Base-by-base conservation (phyloP, 1,140 invertebrate species). In the Galleria mellonella region DNA sequence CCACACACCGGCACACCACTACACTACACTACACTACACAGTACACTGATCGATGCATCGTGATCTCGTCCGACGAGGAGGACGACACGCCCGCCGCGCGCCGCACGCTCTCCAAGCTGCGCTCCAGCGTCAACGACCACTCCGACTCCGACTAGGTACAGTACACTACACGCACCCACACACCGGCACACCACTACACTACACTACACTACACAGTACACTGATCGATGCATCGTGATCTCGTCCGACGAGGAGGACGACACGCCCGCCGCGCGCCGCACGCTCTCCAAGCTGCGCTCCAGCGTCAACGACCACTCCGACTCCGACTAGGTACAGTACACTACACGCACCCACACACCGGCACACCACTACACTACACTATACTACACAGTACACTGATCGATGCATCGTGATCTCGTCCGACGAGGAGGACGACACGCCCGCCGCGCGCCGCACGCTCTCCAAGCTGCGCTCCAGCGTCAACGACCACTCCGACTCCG, bases 51-150 rank as follows among this genome's bases (percentile, higher is more conserved):
- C 17, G 6, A 57, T 78, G 81, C 48, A 87, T 86, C 62, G 83
- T 86, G 9, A 87, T 87, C 55, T 86, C 83, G 8, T 85, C 81
- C 0, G 85, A 87, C 70, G 83, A 86, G 68, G 85, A 87, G 71
- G 85, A 86, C 60, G 81, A 73, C 65, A 84, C 81, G 55, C 77
- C 77, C 8, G 73, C 75, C 46, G 74, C 81, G 50, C 58, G 81
- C 31, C 77, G 79, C 55, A 82, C 75, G 50, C 72, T 83, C 45
- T 76, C 73, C 69, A 82, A 82, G 60, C 70, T 83, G 62, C 72
- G 79, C 37, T 75, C 67, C 49, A 72, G 70, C 53, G 63, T 83
- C 62, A 73, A 82, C 62, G 70, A 76, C 54, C 67, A 82, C 40
- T 64, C 64, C 30, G 74, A 78, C 59, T 77, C 73, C 15, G 67